Evolutionary conservation across 2,888 invertebrate species (phyloP).

Genomic region (Piscicola geometra): DNA sequence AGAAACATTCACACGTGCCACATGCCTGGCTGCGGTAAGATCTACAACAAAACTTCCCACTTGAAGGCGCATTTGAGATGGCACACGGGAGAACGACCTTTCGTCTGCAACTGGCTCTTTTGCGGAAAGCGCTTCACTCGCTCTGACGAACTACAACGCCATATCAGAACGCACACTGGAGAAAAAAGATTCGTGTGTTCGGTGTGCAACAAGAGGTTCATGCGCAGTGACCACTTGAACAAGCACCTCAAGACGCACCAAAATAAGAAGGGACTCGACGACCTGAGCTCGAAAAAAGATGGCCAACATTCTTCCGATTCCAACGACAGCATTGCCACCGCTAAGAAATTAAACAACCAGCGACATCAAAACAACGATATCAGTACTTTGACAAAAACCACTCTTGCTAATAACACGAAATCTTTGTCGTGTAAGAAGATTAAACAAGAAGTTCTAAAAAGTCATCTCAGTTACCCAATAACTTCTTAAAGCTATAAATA

Average conservation of each 20-base stretch:
- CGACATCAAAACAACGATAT: not conserved
- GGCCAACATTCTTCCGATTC: constrained; percentile 18
- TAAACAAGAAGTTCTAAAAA: not conserved
- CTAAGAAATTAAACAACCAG: constrained; percentile 26
- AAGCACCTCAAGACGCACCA: constrained; percentile 84
- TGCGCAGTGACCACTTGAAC: constrained; percentile 86
- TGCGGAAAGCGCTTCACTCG: constrained; percentile 94
- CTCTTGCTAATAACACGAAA: not conserved
- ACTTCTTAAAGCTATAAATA: not conserved
- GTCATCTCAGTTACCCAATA: not conserved
- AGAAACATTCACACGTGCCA: constrained; percentile 55
- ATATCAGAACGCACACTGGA: constrained; percentile 83
- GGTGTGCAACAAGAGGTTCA: constrained; percentile 84
- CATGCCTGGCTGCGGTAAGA: constrained; percentile 55
- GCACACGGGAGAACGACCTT: constrained; percentile 95
- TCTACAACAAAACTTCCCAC: constrained; percentile 93
- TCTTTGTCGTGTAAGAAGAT: not conserved
- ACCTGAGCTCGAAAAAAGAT: constrained; percentile 11
- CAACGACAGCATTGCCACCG: constrained; percentile 26
- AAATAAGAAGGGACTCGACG: constrained; percentile 42
- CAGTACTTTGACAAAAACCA: not conserved
- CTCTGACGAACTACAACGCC: constrained; percentile 91
- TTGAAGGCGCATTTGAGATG: constrained; percentile 95
- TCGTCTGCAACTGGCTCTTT: constrained; percentile 95
- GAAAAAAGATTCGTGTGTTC: constrained; percentile 86